Evolutionary conservation across 2,888 invertebrate species (phyloP).

Genomic region (Shargacucullia verbasci): DNA sequence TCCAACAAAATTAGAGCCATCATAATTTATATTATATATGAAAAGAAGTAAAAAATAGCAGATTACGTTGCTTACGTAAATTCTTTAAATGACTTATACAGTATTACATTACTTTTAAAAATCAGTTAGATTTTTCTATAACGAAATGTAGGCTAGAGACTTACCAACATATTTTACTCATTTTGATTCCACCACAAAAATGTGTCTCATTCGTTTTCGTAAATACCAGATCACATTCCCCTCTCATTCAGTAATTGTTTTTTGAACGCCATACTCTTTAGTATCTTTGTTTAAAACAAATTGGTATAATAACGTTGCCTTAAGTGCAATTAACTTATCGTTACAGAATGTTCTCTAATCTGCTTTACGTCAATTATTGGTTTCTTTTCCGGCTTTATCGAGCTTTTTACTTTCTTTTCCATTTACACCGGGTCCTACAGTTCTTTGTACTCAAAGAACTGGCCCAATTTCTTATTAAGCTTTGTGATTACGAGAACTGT

Average conservation of each 20-base stretch:
- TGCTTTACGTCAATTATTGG: slow-evolving; percentile 1
- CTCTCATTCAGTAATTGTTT: not conserved
- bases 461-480: not conserved
- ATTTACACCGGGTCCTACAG: not conserved
- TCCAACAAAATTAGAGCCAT: too few relatives aligned
- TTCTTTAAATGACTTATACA: too few relatives aligned
- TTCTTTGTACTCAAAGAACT: slow-evolving; percentile 17
- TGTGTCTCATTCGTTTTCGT: not conserved
- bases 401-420: not conserved
- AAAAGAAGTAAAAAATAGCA: too few relatives aligned
- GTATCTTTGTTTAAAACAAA: slow-evolving; percentile 7
- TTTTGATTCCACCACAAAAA: too few relatives aligned
- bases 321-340: slow-evolving; percentile 17
- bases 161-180: too few relatives aligned
- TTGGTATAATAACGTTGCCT: slow-evolving; percentile 2
- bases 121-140: too few relatives aligned
- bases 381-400: slow-evolving; percentile 3
- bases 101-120: too few relatives aligned
- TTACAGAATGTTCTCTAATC: slow-evolving; percentile 13
- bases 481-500: slow-evolving; percentile 1
- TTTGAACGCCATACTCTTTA: slow-evolving; percentile 1
- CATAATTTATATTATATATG: too few relatives aligned
- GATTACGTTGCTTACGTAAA: too few relatives aligned
- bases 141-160: too few relatives aligned
- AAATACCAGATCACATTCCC: not conserved